Base-by-base conservation (phyloP, 2,113 vertebrate species). In the Leuciscus idus region DNA sequence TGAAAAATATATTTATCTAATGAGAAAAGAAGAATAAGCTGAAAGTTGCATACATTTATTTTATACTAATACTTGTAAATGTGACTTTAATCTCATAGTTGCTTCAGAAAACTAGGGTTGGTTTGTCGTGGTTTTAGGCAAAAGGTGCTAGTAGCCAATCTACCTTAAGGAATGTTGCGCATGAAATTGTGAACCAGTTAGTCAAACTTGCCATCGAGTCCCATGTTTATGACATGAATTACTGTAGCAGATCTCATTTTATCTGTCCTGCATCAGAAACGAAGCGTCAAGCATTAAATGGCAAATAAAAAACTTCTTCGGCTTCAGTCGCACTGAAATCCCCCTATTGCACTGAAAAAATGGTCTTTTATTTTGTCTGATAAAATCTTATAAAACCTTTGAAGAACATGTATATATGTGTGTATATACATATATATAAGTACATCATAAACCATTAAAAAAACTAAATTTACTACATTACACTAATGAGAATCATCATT, bases 121-220 rank as follows among this genome's bases (percentile, higher is more conserved):
- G 80, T 86, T 85, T 62, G 89, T 88, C 85, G 89, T 90, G 87
- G 90, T 90, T 90, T 90, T 88, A 85, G 90, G 88, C 80, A 89
- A 90, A 91, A 91, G 93, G 94, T 94, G 92, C 93, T 94, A 91
- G 91, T 91, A 90, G 89, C 91, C 91, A 88, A 87, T 94, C 88
- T 90, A 94, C 91, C 93, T 93, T 93, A 93, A 91, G 87, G 89
- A 91, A 91, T 86, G 81, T 89, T 92, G 62, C 87, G 90, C 81
- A 73, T 82, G 78, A 50, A 84, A 68, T 82, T 80, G 87, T 85
- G 87, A 89, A 88, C 89, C 90, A 90, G 83, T 77, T 90, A 90
- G 84, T 73, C 88, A 79, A 66, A 57, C 74, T 87, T 88, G 76
- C 79, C 91, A 89, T 90, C 79, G 74, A 83, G 64, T 76, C 52